Evolutionary conservation across 2,797 vertebrate genomes (phyloP), one percentile per base, ranked within the genome.

Genomic region (Xenentodon cancila): DNA sequence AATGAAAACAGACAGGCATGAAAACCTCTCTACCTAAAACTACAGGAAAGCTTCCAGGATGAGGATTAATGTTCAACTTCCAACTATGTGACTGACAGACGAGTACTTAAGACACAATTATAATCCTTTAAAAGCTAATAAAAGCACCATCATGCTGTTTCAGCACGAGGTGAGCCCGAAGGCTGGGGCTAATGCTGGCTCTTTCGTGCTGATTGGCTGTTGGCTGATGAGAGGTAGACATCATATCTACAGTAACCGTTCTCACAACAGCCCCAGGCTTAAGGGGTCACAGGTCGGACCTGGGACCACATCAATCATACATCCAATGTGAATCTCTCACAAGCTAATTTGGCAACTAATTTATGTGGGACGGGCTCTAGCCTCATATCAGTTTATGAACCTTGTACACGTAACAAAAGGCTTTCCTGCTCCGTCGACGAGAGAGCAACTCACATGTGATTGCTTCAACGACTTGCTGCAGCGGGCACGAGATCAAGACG

Each of bases 51-150:
- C 82, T 86, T 92, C 87, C 84, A 89, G 80, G 84, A 85, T 64
- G 56, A 78, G 86, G 85, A 91, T 92, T 91, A 91, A 77, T 85
- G 88, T 90, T 92, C 89, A 91, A 60, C 48, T 85, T 89, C 86
- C 91, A 92, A 91, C 92, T 91, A 84, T 82, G 78, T 80, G 88
- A 71, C 60, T 79, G 87, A 90, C 88, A 91, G 85, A 89, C 65
- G 64, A 85, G 84, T 78, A 84, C 83, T 88, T 88, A 92, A 86
- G 81, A 92, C 88, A 93, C 81, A 92, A 91, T 92, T 92, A 86
- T 87, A 91, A 91, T 90, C 90, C 81, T 53, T 88, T 88, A 80
- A 92, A 90, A 90, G 86, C 90, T 88, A 83, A 92, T 87, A 89
- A 86, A 92, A 89, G 81, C 82, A 72, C 73, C 82, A 89, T 71